These are phyloP conservation scores for Sabellastarte sp. DNA, from an alignment of 2,888 invertebrate species.

Conservation along the genomic window DNA sequence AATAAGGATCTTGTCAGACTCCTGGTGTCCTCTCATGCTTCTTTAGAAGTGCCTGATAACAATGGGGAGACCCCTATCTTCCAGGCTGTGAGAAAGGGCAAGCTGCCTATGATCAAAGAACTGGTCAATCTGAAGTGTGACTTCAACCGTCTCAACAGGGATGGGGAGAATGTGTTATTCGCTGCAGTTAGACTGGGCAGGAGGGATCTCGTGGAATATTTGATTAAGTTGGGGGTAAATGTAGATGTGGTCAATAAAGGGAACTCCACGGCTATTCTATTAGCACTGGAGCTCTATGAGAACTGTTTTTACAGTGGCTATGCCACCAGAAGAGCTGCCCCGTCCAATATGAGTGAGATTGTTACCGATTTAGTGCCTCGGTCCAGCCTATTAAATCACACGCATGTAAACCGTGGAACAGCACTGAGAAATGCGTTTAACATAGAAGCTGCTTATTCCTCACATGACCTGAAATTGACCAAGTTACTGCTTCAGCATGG, in stretches of 20 bases:
- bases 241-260: constrained; percentile 11
- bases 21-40: constrained; percentile 8
- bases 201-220: constrained; percentile 16
- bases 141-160: constrained; percentile 14
- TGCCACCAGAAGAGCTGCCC: constrained; percentile 15
- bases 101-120: constrained; percentile 16
- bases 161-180: constrained; percentile 19
- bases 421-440: constrained; percentile 12
- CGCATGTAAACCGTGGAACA: constrained; percentile 15
- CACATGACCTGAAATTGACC: constrained; percentile 7
- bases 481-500: constrained; percentile 20
- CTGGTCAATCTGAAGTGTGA: constrained; percentile 9
- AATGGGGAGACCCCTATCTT: constrained; percentile 20
- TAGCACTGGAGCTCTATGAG: constrained; percentile 15
- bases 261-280: constrained; percentile 14
- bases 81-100: constrained; percentile 16
- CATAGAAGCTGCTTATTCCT: constrained; percentile 14
- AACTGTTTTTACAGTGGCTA: constrained; percentile 3
- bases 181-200: constrained; percentile 14
- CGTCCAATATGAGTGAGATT: constrained; percentile 19
- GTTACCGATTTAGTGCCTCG: constrained; percentile 12
- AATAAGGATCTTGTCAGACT: constrained; percentile 9
- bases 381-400: constrained; percentile 7
- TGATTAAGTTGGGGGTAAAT: constrained; percentile 6
- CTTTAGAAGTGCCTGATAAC: constrained; percentile 10